phyloP scores from a whole-genome alignment of 2,888 invertebrate species.

The Brassicogethes aeneus region DNA sequence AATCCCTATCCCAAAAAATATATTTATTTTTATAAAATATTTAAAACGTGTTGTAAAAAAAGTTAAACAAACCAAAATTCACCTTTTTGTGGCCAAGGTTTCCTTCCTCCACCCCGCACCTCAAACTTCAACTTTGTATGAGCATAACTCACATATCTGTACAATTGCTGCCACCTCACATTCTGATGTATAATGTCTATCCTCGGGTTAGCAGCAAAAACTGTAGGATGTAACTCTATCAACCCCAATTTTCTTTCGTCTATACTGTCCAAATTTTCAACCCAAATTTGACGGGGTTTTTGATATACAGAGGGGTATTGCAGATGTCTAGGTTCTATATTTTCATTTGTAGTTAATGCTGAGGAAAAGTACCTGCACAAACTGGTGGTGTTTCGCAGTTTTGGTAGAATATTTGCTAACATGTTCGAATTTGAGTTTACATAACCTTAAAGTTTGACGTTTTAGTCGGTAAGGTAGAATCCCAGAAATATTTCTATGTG shows the following conservation, averaged over 20 bases:
- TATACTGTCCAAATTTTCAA: slow-evolving; percentile 71
- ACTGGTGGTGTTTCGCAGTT: slow-evolving; percentile 14
- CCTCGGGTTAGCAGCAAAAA: slow-evolving; percentile 76
- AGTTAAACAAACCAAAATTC: too few species aligned
- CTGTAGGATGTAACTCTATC: slow-evolving; percentile 79
- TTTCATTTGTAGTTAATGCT: slow-evolving; percentile 5
- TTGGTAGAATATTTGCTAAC: slow-evolving; percentile 19
- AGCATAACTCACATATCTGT: slow-evolving; percentile 73
- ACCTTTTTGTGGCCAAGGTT: slow-evolving; percentile 98
- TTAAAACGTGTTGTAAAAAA: background rate
- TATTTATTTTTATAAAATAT: background rate
- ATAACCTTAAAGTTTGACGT: too few species aligned
- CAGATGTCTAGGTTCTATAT: slow-evolving; percentile 1
- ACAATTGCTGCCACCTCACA: slow-evolving; percentile 75
- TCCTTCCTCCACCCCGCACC: slow-evolving; percentile 78
- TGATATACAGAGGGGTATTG: slow-evolving; percentile 44
- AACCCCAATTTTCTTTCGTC: slow-evolving; percentile 74
- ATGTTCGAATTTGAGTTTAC: slow-evolving; percentile 80
- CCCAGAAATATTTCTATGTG: slow-evolving; percentile 73
- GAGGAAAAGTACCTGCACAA: slow-evolving; percentile 18
- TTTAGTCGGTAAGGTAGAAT: slow-evolving; percentile 85
- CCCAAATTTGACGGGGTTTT: slow-evolving; percentile 72
- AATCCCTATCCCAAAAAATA: too few species aligned
- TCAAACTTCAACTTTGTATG: slow-evolving; percentile 75
- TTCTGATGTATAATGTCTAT: slow-evolving; percentile 83